A percentile compares a stretch with the other conserved stretches of the same genome.
These are phyloP conservation scores for Peromyscus aztecus DNA, from an alignment of 2,797 vertebrate genomes.

Conservation along the genomic window DNA sequence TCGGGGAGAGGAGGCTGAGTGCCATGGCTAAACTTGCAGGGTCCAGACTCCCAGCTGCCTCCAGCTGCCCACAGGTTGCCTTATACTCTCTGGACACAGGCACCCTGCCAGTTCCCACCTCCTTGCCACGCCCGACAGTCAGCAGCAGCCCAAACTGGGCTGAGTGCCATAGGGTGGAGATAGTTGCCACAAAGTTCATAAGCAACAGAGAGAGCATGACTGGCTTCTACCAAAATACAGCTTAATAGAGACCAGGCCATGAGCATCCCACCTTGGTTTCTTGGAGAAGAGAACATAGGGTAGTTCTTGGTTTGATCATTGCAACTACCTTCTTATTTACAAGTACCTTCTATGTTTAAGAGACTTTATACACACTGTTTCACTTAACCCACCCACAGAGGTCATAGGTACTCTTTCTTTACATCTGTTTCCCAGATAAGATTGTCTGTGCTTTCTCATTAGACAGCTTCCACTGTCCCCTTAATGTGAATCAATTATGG, in stretches of 20 bases:
- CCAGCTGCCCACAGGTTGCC: background rate
- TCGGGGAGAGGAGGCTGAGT: conserved; percentile 74
- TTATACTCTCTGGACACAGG: conserved; percentile 42
- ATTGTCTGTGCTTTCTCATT: background rate
- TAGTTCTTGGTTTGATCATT: background rate
- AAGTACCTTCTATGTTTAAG: background rate
- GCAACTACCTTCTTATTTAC: background rate
- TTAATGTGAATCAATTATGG: background rate
- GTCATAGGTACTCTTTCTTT: background rate
- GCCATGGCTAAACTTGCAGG: conserved; percentile 41
- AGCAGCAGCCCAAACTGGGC: background rate
- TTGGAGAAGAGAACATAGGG: background rate
- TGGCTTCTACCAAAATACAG: background rate
- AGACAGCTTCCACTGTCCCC: background rate
- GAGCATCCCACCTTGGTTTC: background rate
- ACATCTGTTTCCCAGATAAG: background rate
- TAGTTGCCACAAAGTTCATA: background rate
- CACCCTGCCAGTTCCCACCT: conserved; percentile 44
- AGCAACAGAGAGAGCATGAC: background rate
- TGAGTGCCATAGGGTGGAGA: background rate
- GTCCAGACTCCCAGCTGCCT: background rate
- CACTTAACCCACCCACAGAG: background rate
- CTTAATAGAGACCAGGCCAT: background rate
- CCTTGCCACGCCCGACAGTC: background rate
- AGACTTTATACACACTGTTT: background rate